These are phyloP conservation scores for Taurulus bubalis DNA, from an alignment of 2,113 vertebrate genomes.

Conservation along the genomic window DNA sequence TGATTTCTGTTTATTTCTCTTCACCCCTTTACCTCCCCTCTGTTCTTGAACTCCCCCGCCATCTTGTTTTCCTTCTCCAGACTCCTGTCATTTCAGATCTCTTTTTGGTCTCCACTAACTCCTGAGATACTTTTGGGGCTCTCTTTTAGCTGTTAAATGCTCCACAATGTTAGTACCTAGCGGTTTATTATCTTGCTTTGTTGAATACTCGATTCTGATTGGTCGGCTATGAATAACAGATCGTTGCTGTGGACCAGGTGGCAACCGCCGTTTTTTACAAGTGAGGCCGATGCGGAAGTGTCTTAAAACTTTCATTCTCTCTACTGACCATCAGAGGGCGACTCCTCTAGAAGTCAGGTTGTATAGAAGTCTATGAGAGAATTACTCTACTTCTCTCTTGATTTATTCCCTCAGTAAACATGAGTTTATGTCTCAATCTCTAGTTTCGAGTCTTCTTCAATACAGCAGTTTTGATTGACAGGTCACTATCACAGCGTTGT, in stretches of 20 bases:
- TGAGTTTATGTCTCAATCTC: not conserved
- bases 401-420: not conserved
- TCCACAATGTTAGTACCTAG: not conserved
- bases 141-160: not conserved
- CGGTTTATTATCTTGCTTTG: no score
- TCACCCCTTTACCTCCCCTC: not conserved
- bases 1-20: slow-evolving; percentile 7
- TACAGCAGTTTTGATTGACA: not conserved
- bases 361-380: not conserved
- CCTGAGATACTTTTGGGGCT: not conserved
- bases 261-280: no score
- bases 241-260: no score
- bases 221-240: no score
- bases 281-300: not conserved
- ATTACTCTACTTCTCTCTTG: not conserved
- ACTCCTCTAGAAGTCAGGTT: not conserved
- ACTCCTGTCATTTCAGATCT: not conserved
- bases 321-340: not conserved
- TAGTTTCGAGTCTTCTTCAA: not conserved
- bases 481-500: no score
- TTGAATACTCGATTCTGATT: no score
- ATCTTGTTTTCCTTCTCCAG: not conserved
- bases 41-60: not conserved
- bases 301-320: not conserved
- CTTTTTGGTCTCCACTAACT: not conserved